Percentiles rank a stretch among this genome's conserved stretches.
phyloP scores from a whole-genome alignment of 2,113 vertebrate genomes.

The Sciurus niger region DNA sequence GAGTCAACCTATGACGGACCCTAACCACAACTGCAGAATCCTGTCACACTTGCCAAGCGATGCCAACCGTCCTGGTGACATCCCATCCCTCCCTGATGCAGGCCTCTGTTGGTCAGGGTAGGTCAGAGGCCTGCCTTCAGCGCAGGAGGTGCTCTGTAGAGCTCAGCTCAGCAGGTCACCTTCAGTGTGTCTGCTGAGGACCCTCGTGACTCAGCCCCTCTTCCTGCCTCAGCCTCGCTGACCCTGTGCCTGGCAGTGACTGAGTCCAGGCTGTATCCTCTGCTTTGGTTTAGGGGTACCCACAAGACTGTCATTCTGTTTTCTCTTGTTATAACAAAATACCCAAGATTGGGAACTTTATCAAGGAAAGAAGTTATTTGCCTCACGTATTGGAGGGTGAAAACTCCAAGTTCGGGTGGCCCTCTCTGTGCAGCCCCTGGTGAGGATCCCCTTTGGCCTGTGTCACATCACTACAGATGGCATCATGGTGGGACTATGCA shows the following conservation, averaged over 20 bases:
- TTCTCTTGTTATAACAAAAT: not conserved
- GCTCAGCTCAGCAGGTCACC: not conserved
- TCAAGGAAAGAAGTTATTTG: not conserved
- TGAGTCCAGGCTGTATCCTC: not conserved
- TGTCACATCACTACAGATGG: not conserved
- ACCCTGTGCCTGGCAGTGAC: not conserved
- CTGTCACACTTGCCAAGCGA: accelerated
- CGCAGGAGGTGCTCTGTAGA: not conserved
- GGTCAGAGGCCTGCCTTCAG: not conserved
- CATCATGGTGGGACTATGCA: not conserved
- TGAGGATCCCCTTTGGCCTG: not conserved
- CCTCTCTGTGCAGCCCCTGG: not conserved
- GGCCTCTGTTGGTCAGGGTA: not conserved
- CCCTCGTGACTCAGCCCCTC: not conserved
- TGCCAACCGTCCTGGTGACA: not conserved
- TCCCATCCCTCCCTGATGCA: not conserved
- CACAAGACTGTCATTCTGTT: not conserved
- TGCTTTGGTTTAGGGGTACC: not conserved
- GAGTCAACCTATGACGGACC: not conserved
- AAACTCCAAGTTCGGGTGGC: not conserved
- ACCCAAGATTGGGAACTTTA: not conserved
- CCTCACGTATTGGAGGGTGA: not conserved
- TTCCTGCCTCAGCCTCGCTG: not conserved
- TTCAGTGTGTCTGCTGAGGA: no score
- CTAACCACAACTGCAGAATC: not conserved